Conservation (phyloP, 92 coral and sea anemone genomes). For the Zoanthus sociatus region DNA sequence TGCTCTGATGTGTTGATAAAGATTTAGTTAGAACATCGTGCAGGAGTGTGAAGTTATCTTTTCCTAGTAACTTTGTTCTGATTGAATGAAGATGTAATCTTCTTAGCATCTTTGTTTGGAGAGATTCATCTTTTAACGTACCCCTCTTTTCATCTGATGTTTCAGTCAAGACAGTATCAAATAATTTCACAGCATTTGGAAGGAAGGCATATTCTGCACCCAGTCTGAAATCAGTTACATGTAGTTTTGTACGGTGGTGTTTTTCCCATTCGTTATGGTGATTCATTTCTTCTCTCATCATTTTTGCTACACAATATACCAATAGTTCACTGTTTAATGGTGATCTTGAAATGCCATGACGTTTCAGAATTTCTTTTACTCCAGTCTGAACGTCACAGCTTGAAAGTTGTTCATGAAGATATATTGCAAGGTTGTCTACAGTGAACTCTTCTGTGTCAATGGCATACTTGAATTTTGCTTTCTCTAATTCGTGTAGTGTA, state of each 20-base stretch:
- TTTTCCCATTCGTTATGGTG: constrained; percentile 40
- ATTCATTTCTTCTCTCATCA: constrained; percentile 32
- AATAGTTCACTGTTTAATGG: constrained; percentile 50
- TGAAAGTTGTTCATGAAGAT: neutral
- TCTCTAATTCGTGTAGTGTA: constrained; percentile 10
- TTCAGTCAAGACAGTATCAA: constrained; percentile 40
- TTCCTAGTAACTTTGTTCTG: constrained; percentile 30
- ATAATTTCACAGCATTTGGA: constrained; percentile 24
- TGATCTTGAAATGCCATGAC: constrained; percentile 32
- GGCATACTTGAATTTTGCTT: constrained; percentile 1
- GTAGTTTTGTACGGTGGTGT: constrained; percentile 17
- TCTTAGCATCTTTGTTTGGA: constrained; percentile 13
- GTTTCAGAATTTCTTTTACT: neutral
- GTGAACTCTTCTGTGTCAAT: constrained; percentile 4
- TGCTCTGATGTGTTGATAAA: constrained; percentile 41
- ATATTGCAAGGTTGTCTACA: neutral
- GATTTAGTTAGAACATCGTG: constrained; percentile 38
- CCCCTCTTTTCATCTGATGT: constrained; percentile 15
- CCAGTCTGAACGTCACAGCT: constrained; percentile 15
- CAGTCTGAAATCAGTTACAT: constrained; percentile 26
- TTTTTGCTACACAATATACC: constrained; percentile 29
- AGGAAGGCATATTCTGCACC: constrained; percentile 35
- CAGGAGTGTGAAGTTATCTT: constrained; percentile 32
- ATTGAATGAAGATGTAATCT: constrained; percentile 46
- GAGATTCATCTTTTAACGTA: constrained; percentile 16